Evolutionary conservation across 2,797 vertebrate species (phyloP).

Genomic region (Morus bassanus): DNA sequence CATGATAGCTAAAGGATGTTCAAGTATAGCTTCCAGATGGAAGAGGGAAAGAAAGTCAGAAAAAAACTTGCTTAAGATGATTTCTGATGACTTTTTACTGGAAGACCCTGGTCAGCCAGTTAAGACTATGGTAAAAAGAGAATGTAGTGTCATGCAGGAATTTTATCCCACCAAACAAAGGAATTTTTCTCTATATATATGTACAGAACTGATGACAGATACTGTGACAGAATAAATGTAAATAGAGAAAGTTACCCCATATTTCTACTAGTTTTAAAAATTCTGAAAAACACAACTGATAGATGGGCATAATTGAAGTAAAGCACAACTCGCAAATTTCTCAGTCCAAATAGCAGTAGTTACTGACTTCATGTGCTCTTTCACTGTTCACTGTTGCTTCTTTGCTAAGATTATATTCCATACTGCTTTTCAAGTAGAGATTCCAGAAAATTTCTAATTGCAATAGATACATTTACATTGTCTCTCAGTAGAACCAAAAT

Average conservation of each 20-base stretch:
- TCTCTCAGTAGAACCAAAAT: not conserved
- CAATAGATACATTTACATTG: not conserved
- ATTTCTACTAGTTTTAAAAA: not conserved
- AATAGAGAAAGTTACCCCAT: not conserved
- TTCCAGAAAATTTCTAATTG: not conserved
- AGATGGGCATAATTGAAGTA: not conserved
- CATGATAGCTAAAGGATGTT: constrained; percentile 26
- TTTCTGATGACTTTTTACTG: not conserved
- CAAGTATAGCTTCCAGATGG: not conserved
- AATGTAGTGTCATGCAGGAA: not conserved
- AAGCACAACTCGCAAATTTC: not conserved
- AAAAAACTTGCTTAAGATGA: not conserved
- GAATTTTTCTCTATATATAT: not conserved
- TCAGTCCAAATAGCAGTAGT: not conserved
- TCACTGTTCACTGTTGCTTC: not conserved
- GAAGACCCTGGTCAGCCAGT: not conserved
- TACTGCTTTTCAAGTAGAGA: not conserved
- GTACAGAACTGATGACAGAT: not conserved
- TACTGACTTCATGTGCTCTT: not conserved
- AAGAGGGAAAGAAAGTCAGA: not conserved
- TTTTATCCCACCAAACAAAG: not conserved
- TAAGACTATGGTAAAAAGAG: not conserved
- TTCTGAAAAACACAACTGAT: not conserved
- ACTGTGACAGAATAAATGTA: not conserved
- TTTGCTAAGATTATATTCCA: not conserved